Conservation (phyloP, 2,797 vertebrate genomes). For the Tolypeutes matacus region DNA sequence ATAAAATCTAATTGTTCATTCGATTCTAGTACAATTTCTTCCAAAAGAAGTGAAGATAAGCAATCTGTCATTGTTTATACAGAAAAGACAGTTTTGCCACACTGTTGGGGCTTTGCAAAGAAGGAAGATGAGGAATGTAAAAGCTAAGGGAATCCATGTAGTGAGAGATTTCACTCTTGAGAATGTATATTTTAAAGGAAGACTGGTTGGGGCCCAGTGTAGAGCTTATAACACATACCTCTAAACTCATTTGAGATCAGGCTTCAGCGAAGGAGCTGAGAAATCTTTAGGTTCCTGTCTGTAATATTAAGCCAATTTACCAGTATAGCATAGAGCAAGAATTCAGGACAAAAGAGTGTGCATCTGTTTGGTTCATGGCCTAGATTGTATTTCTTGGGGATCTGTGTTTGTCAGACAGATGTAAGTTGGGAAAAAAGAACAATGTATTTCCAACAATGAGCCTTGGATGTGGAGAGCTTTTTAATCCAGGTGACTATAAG, state of each 20-base stretch:
- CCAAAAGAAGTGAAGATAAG: neutral
- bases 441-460: neutral
- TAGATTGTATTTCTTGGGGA: neutral
- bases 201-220: rapidly evolving
- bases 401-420: neutral
- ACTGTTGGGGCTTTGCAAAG: neutral
- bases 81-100: neutral
- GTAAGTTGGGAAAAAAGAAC: neutral
- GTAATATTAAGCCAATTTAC: neutral
- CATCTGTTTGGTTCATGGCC: neutral
- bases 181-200: neutral
- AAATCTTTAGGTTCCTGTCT: neutral
- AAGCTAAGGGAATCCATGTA: neutral
- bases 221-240: neutral
- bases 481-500: neutral
- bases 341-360: neutral
- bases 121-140: neutral
- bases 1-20: neutral
- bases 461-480: neutral
- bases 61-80: neutral
- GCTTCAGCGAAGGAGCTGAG: neutral
- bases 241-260: neutral
- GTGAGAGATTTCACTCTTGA: neutral
- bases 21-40: neutral
- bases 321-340: neutral